phyloP scores from a whole-genome alignment of 2,113 vertebrate genomes.

The Tauraco erythrolophus region DNA sequence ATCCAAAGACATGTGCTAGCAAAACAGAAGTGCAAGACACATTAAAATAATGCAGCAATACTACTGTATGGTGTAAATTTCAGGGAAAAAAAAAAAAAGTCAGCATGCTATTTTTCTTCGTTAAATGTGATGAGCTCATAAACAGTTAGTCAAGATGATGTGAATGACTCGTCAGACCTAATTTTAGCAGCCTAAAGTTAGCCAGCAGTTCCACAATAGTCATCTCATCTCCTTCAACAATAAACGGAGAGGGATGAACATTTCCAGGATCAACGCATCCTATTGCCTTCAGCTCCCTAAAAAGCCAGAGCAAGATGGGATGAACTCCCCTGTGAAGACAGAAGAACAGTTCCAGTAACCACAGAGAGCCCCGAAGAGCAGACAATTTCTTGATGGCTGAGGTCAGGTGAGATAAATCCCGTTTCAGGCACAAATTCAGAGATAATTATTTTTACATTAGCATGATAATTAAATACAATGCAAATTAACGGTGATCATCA shows the following conservation, averaged over 20 bases:
- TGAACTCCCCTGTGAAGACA: not conserved
- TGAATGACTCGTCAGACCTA: conserved; percentile 42
- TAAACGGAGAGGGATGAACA: not conserved
- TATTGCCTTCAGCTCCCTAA: not conserved
- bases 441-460: not conserved
- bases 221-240: not conserved
- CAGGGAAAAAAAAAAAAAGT: not conserved
- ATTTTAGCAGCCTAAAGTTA: conserved; percentile 48
- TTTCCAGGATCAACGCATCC: not conserved
- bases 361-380: not conserved
- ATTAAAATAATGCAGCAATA: not conserved
- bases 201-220: conserved; percentile 16
- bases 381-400: not conserved
- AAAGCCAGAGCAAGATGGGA: not conserved
- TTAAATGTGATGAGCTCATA: conserved; percentile 29
- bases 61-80: not conserved
- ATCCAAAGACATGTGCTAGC: not conserved
- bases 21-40: not conserved
- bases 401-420: not conserved
- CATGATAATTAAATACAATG: not conserved
- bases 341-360: not conserved
- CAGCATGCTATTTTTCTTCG: conserved; percentile 15
- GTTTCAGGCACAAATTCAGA: not conserved
- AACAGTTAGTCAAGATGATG: conserved; percentile 53
- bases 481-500: not conserved